Evolutionary conservation across 2,888 invertebrate species (phyloP).

Genomic region (Idaea dimidiata): DNA sequence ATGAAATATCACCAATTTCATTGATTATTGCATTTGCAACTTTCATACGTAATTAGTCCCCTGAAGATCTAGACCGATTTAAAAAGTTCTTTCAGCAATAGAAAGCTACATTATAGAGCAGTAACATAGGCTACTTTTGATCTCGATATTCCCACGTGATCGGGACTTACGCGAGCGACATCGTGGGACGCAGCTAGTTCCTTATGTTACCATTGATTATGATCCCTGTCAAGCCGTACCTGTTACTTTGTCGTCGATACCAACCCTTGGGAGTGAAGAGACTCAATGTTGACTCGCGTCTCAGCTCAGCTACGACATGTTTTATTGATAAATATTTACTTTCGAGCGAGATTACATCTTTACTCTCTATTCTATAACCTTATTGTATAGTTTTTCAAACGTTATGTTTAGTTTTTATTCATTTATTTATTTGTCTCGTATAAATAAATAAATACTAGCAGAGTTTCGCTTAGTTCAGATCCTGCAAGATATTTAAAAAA

Average conservation of each 20-base stretch:
- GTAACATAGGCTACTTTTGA: too few species aligned
- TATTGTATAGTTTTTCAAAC: neutral
- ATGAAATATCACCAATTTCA: too few species aligned
- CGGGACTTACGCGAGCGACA: too few species aligned
- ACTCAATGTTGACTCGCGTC: constrained; percentile 29
- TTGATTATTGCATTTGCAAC: too few species aligned
- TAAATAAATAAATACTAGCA: too few species aligned
- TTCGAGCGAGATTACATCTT: neutral
- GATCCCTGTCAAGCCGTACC: neutral
- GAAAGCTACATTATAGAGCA: too few species aligned
- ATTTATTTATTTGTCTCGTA: neutral
- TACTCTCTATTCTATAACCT: neutral
- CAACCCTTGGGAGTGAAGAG: constrained; percentile 18
- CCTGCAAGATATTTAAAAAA: too few species aligned
- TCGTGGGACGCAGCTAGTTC: neutral
- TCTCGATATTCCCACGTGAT: too few species aligned
- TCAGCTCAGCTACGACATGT: constrained; percentile 25
- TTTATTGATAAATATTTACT: constrained; percentile 32
- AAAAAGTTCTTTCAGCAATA: too few species aligned
- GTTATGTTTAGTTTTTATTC: neutral
- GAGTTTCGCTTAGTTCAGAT: too few species aligned
- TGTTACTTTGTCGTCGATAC: constrained; percentile 9
- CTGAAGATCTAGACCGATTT: too few species aligned
- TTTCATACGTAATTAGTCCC: too few species aligned
- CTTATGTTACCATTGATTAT: neutral